These are phyloP conservation scores for Carpatolechia fugitivella DNA, from an alignment of 2,888 invertebrate genomes.

Conservation along the genomic window DNA sequence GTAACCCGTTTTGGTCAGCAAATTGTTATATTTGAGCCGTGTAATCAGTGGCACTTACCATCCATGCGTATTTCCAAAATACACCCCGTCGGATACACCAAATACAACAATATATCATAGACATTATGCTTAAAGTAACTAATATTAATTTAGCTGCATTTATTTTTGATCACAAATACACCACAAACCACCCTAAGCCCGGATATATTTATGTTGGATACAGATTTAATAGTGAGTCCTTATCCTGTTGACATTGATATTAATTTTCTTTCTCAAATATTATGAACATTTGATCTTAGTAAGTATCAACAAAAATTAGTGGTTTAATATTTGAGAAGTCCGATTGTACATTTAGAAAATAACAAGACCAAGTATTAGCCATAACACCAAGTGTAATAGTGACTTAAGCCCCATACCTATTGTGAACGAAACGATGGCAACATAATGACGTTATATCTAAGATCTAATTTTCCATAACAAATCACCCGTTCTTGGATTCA, in stretches of 20 bases:
- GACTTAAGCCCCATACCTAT: constrained; percentile 71
- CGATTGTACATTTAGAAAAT: constrained; percentile 41
- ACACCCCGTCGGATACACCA: constrained; percentile 67
- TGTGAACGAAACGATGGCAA: constrained; percentile 67
- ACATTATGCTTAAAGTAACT: constrained; percentile 42
- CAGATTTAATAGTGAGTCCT: not conserved
- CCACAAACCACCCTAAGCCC: constrained; percentile 7
- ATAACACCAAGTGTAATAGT: constrained; percentile 66
- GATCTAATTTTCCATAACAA: constrained; percentile 39
- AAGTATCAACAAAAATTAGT: not conserved
- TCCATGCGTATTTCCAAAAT: constrained; percentile 71
- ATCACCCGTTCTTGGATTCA: constrained; percentile 42
- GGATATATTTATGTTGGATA: constrained; percentile 6
- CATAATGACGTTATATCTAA: constrained; percentile 56
- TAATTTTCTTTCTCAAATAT: not conserved
- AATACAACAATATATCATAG: constrained; percentile 53
- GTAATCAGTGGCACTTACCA: constrained; percentile 57
- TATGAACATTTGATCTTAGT: not conserved
- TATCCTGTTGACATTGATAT: not conserved
- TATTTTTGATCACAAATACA: not conserved
- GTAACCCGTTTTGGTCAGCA: constrained; percentile 33
- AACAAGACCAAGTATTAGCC: constrained; percentile 73
- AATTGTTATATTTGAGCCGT: constrained; percentile 20
- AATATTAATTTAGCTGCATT: constrained; percentile 21
- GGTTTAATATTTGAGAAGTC: not conserved